Evolutionary conservation across 1,140 invertebrate species (phyloP), one percentile per base, ranked within the genome.

Genomic region (Ceratosolen solmsi): DNA sequence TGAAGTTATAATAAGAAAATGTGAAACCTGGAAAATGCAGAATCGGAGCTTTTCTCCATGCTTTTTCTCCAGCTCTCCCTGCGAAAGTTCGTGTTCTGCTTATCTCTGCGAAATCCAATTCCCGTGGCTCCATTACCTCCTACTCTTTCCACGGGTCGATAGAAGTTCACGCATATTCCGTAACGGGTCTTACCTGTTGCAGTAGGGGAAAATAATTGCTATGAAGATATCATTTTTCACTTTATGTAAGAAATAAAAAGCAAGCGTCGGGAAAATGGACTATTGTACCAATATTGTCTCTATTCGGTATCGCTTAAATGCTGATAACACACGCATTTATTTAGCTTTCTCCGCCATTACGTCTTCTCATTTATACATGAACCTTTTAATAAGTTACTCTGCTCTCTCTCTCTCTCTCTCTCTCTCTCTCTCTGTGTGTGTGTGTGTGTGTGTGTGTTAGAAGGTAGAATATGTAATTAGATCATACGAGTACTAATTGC

Each of bases 81-180:
- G 3, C 96, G 93, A 82, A 96, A 94, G 33, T 92, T 94, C 15
- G 94, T 94, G 73, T 93, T 93, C 72, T 94, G 92, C 74, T 93
- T 92, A 33, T 94, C 90, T 80, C 90, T 71, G 87, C 86, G 70
- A 86, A 78, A 83, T 86, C 78, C 78, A 20, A 79, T 75, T 22
- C 81, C 81, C 87, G 56, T 86, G 81, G 38, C 86, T 86, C 82
- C 82, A 25, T 83, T 83, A n/a, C 74, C 82, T 70, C 89, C 87
- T 49, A 89, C 88, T 72, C 93, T 93, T 87, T 97, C 95, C 70
- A 98, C 94, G 0, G 97, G 96, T 65, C 98, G 94, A 92, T 99
- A 99, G 91, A 99, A 99, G 90, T 99, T 99, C 36, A 99, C 96
- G 92, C 98, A 99, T 83, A 99, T 97, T 33, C 99, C 99, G 89